Base-by-base conservation (phyloP, 2,888 invertebrate genomes). In the Polydrusus cervinus region DNA sequence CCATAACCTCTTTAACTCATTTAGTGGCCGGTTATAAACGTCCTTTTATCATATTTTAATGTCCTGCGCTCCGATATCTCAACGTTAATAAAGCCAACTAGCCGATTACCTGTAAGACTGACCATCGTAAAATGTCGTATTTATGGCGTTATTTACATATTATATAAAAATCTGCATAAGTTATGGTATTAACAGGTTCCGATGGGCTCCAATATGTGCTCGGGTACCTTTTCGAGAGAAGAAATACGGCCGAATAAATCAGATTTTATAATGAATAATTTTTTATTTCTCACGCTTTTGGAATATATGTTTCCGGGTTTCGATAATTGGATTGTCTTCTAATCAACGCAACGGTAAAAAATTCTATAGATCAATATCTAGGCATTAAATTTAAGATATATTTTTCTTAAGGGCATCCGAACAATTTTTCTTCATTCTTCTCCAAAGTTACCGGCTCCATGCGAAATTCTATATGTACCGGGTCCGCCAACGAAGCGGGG, bases 71-170 rank as follows among this genome's bases (percentile, higher is more conserved):
- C 53, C 60, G 61, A 71, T 71, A 71, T 65, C 65, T 71, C 64
- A 71, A 45, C 53, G 71, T 30, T 71, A 71, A 71, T 71, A 55
- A 47, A 55, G 25, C 43, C 65, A 65, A 60, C 57, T 60, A 38
- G 38, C 14, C 57, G 57, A 57, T 57, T 57, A 57, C 57, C n/a
- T 16, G 57, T 38, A 38, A 18, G 57, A 30, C 57, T 13, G 20
- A 7, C 10, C 62, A 64, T 71, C 74, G 77, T 80, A 81, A 81
- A 81, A 76, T 77, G 73, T 77, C 78, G 76, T 69, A 78, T 81
- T 81, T 81, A 81, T 80, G 74, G 79, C 77, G 79, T 78, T 76
- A 75, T 75, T 71, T 71, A 67, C 71, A 67, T 71, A 62, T 67
- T 66, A 75, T 55, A 66, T 53, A 75, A 75, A 75, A 75, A 71